Conservation (phyloP, 2,888 invertebrate species). For the Caradrina clavipalpis region DNA sequence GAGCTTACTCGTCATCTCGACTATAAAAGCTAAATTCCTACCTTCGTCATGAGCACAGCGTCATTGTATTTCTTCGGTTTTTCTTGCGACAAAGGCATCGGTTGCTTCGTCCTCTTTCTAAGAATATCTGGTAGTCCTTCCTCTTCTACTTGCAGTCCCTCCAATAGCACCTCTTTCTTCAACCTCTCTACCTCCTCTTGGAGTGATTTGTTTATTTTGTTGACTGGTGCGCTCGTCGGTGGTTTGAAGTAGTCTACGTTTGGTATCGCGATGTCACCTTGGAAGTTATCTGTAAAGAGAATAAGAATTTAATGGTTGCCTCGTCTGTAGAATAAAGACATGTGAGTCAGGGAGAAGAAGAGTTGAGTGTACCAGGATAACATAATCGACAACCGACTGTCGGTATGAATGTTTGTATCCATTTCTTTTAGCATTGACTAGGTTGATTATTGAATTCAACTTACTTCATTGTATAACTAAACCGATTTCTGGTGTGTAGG, state of each 20-base stretch:
- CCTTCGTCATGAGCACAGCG: slow-evolving; percentile 85
- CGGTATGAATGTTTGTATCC: background rate
- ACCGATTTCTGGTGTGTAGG: background rate
- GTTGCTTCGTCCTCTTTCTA: slow-evolving; percentile 93
- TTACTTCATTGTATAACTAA: background rate
- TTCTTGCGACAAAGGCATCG: slow-evolving; percentile 85
- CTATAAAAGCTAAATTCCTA: slow-evolving; percentile 64
- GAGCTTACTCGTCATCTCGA: too few species aligned
- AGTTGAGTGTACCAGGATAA: background rate
- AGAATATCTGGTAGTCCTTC: slow-evolving; percentile 95
- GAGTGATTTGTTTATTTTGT: slow-evolving; percentile 92
- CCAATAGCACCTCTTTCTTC: slow-evolving; percentile 95
- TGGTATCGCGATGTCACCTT: slow-evolving; percentile 96
- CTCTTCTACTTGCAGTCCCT: slow-evolving; percentile 96
- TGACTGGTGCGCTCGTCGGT: slow-evolving; percentile 75
- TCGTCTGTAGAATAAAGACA: too few species aligned
- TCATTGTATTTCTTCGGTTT: slow-evolving; percentile 89
- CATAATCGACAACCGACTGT: background rate
- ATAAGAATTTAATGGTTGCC: background rate
- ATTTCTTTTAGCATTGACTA: background rate
- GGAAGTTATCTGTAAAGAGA: slow-evolving; percentile 93
- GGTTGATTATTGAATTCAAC: background rate
- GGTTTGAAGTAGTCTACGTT: slow-evolving; percentile 87
- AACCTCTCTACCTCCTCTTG: slow-evolving; percentile 95
- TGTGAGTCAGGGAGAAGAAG: background rate